Conservation (phyloP, 1,140 invertebrate species). For the Whitmania pigra region DNA sequence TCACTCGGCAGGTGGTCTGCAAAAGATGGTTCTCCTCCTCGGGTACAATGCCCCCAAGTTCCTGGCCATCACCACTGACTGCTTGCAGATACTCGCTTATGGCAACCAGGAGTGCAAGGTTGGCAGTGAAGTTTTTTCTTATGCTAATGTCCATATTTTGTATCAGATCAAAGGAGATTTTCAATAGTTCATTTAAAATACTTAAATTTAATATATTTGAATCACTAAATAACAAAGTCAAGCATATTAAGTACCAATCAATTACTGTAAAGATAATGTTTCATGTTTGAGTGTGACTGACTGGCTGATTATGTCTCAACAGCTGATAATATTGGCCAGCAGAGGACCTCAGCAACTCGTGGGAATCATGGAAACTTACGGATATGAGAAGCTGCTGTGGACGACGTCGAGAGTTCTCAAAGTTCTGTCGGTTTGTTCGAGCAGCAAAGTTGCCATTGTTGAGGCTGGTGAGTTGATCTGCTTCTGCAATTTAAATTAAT, state of each 20-base stretch:
- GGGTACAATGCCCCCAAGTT: conserved; percentile 95
- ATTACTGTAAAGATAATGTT: too few species aligned
- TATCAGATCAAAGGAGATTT: background rate
- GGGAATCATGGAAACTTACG: conserved; percentile 82
- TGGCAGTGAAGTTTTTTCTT: background rate
- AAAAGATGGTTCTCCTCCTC: conserved; percentile 92
- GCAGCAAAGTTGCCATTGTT: conserved; percentile 93
- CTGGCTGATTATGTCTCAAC: background rate
- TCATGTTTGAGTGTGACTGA: too few species aligned
- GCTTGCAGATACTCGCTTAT: conserved; percentile 91
- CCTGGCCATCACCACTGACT: conserved; percentile 95
- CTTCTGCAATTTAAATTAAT: too few species aligned
- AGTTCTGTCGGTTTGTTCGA: conserved; percentile 87
- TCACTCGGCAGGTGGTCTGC: conserved; percentile 81
- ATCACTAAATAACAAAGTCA: too few species aligned
- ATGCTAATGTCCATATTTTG: too few species aligned
- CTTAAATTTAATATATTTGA: background rate
- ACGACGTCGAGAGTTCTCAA: conserved; percentile 93
- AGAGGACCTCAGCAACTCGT: conserved; percentile 92
- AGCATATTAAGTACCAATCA: too few species aligned
- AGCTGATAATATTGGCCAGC: conserved; percentile 66
- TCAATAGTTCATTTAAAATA: background rate
- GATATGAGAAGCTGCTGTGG: conserved; percentile 96
- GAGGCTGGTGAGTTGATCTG: conserved; percentile 44
- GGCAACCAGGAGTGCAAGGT: conserved; percentile 95